Conservation (phyloP, 1,140 invertebrate species). For the Proales similis region DNA sequence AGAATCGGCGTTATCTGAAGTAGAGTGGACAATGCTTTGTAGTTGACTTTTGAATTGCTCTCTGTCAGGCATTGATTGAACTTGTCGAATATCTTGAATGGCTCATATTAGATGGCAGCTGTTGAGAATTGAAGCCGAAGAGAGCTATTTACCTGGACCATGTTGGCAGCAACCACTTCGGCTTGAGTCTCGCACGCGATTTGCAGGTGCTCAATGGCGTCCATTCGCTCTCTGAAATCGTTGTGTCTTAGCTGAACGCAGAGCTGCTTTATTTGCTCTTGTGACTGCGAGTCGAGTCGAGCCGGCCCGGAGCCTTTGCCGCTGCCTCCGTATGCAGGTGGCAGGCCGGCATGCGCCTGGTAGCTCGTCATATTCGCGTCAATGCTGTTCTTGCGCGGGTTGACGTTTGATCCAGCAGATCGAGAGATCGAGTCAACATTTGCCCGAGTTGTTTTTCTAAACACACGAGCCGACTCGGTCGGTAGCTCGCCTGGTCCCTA, state of each 20-base stretch:
- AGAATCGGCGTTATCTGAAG: conserved; percentile 46
- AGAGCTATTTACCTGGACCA: conserved; percentile 43
- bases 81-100: conserved; percentile 51
- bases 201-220: conserved; percentile 45
- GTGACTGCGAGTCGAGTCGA: conserved; percentile 45
- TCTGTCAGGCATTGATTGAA: conserved; percentile 49
- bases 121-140: not conserved
- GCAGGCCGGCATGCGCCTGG: not conserved
- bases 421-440: conserved; percentile 4
- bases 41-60: conserved; percentile 52
- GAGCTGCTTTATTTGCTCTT: conserved; percentile 48
- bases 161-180: conserved; percentile 42
- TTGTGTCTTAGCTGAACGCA: conserved; percentile 43
- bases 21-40: conserved; percentile 49
- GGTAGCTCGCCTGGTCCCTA: conserved; percentile 50
- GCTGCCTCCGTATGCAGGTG: no score
- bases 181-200: conserved; percentile 45
- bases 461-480: conserved; percentile 46
- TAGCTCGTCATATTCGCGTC: no score
- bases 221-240: conserved; percentile 47
- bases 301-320: no score
- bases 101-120: not conserved
- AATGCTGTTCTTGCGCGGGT: no score
- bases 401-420: conserved; percentile 16
- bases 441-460: conserved; percentile 25